phyloP scores from a whole-genome alignment of 2,888 invertebrate species.

The Amphipyra tragopoginis region DNA sequence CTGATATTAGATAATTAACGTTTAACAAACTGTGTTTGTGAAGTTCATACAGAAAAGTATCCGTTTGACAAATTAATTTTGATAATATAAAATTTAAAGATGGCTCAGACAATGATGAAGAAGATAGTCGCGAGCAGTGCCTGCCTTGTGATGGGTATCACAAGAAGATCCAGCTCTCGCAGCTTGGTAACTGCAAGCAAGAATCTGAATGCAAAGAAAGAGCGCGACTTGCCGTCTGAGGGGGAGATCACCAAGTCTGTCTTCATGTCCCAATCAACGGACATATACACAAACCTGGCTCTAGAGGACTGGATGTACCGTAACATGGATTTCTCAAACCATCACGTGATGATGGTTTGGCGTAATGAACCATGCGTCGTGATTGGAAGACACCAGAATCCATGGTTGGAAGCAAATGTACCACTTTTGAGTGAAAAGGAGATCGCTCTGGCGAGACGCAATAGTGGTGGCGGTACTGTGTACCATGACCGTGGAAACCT shows the following conservation, averaged over 20 bases:
- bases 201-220: conserved; percentile 70
- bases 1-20: conserved; percentile 73
- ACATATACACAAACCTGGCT: conserved; percentile 98
- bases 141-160: conserved; percentile 79
- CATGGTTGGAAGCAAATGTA: conserved; percentile 97
- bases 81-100: conserved; percentile 67
- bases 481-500: conserved; percentile 98
- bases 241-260: conserved; percentile 94
- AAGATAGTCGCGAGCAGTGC: conserved; percentile 81
- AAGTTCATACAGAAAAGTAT: conserved; percentile 88
- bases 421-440: conserved; percentile 91
- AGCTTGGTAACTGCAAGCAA: conserved; percentile 73
- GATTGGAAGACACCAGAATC: conserved; percentile 98
- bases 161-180: conserved; percentile 78
- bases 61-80: conserved; percentile 68
- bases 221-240: conserved; percentile 75
- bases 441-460: conserved; percentile 95
- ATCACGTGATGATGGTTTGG: conserved; percentile 97
- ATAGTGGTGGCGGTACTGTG: conserved; percentile 98
- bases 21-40: conserved; percentile 72
- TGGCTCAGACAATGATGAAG: conserved; percentile 86
- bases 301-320: conserved; percentile 98
- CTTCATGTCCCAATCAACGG: conserved; percentile 96
- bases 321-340: conserved; percentile 95
- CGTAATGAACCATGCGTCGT: conserved; percentile 98